Base-by-base conservation (phyloP, 2,797 vertebrate genomes). In the Brachyalestes nurse region DNA sequence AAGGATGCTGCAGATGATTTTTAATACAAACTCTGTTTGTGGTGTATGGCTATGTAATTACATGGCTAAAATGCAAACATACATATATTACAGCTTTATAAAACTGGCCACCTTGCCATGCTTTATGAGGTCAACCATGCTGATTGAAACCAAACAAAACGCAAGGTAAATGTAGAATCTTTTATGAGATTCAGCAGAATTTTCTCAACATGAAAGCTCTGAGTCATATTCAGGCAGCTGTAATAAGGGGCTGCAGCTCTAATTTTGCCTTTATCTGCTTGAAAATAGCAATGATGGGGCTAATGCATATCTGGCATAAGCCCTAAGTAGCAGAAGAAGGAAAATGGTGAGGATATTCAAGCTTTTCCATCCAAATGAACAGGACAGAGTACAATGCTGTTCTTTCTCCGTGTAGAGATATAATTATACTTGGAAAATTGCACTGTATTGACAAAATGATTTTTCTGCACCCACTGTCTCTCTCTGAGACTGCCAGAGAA, bases 391-490 rank as follows among this genome's bases (percentile, higher is more conserved):
- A 65, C 28, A 65, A 10, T 40, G 9, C n/a, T 34, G 47, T 28
- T 53, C 69, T 34, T 53, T 71, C 23, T 53, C 13, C 13, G 14
- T 62, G 34, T 16, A 16, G 16, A 65, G 16, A 5, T 40, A 21
- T 19, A 65, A 65, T 65, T 65, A 4, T 19, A 16, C 28, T 38
- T 70, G 14, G 21, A 70, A 70, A 51, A 51, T 51, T 47, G 67
- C 17, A 49, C 67, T 70, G 12, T 45, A 49, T 55, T 72, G 51
- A 55, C 69, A 72, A 38, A 53, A 10, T 34, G 69, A 72, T 53
- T 49, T 71, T 72, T 55, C 49, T 40, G 17, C 17, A 65, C 23
- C 25, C 69, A 53, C 21, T 69, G 42, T 21, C 21, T 69, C 5
- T 70, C 7, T 25, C 12, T 8, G 17, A n/a, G 65, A 67, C 19